Evolutionary conservation across 2,888 invertebrate species (phyloP), one percentile per base, ranked within the genome.

Genomic region (Zeuzera pyrina): DNA sequence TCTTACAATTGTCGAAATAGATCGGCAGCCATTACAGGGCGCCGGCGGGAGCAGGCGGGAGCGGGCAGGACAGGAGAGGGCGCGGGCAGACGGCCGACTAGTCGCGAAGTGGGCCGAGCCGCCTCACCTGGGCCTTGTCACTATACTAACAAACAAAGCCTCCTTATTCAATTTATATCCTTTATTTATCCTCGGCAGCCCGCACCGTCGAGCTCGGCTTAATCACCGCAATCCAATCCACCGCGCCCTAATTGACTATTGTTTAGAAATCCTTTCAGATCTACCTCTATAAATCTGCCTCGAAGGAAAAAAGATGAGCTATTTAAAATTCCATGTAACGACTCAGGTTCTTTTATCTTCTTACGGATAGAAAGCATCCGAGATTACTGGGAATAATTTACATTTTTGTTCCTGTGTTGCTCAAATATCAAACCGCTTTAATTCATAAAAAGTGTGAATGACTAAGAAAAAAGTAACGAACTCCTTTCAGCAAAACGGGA

Each of bases 1-100:
- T 57, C 58, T 29, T 30, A 34, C 58, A 57, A 63, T 64, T 54
- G 64, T 52, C 43, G 38, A 58, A 68, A 66, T 52, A 61, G 55
- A 65, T 65, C 49, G 62, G 41, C 36, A 38, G 46, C 54, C 59
- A 62, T 64, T 64, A 62, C 41, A 24, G 16, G 21, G 22, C 5
- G 8, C 10, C 15, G 23, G 29, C 19, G 29, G n/a, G 14, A 15
- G 23, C 32, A 22, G 27, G 15, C 27, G 27, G 13, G 26, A 30
- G 27, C 35, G 37, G 37, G 33, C 26, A 33, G 12, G 36, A 24
- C 8, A 15, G n/a, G 22, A 19, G 28, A 33, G 37, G 30, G 11
- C 21, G 22, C 31, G 36, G 37, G 30, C 37, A 42, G 47, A 43
- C 38, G 46, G 43, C 21, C 42, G 45, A 47, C 42, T 47, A 50